These are phyloP conservation scores for Microctenopoma steveboyesi DNA, from an alignment of 2,797 vertebrate genomes.

Conservation along the genomic window DNA sequence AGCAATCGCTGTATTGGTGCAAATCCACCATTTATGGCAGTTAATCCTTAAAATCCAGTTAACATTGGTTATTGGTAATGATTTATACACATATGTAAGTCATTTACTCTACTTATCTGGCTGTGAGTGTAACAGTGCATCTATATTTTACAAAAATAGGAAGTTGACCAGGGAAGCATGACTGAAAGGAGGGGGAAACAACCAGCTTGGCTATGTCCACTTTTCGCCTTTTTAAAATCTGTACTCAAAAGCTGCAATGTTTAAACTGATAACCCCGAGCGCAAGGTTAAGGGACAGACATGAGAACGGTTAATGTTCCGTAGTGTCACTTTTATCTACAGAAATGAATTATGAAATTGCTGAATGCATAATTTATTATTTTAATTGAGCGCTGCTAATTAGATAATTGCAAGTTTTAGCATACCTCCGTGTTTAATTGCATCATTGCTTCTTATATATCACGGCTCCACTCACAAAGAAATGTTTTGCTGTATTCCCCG, in stretches of 20 bases:
- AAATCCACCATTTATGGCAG: not conserved
- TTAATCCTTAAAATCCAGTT: not conserved
- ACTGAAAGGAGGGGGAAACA: not conserved
- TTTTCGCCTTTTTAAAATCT: not conserved
- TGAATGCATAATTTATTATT: not conserved
- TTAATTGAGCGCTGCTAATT: constrained; percentile 15
- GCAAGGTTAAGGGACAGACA: no score
- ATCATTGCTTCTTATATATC: constrained; percentile 28
- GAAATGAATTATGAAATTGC: not conserved
- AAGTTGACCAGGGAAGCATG: not conserved
- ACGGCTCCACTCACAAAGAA: constrained; percentile 47
- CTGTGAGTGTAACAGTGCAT: not conserved
- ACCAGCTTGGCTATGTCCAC: not conserved
- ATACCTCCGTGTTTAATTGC: constrained; percentile 10
- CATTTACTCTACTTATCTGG: not conserved
- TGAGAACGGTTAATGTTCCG: not conserved
- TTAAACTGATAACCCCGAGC: no score
- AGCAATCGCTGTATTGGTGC: no score
- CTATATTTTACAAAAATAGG: not conserved
- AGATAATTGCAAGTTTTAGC: constrained; percentile 9
- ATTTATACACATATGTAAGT: not conserved
- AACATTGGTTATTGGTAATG: no score
- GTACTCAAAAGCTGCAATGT: no score
- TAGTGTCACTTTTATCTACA: not conserved
- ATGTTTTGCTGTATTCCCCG: constrained; percentile 70